Evolutionary conservation across 2,888 invertebrate species (phyloP).

Genomic region (Cotesia congregata): DNA sequence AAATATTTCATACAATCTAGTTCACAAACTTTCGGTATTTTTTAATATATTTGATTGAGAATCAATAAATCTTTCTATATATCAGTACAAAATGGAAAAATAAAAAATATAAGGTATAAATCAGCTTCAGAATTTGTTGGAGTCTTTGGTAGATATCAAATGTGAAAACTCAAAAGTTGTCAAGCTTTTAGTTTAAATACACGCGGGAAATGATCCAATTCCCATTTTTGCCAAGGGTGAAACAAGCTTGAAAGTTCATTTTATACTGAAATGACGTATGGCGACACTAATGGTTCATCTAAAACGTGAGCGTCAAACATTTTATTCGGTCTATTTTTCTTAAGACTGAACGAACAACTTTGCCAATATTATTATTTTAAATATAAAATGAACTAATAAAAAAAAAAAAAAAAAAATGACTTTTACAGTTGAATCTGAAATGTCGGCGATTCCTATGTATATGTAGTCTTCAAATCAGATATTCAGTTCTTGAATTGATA

Average conservation of each 20-base stretch:
- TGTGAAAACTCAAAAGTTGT: background rate
- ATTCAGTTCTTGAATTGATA: background rate
- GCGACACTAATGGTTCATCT: conserved; percentile 41
- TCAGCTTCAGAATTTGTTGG: background rate
- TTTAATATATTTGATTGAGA: background rate
- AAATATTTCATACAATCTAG: conserved; percentile 9
- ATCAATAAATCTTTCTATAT: no score
- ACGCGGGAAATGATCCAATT: conserved; percentile 4
- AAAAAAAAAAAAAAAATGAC: background rate
- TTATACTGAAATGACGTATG: conserved; percentile 46
- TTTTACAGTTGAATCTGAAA: background rate
- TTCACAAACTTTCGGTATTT: background rate
- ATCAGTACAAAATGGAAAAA: background rate
- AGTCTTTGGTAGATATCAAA: background rate
- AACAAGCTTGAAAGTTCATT: conserved; percentile 46
- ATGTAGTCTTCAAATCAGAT: background rate
- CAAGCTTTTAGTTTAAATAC: conserved; percentile 5
- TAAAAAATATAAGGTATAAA: background rate
- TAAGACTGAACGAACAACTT: background rate
- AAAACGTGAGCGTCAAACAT: conserved; percentile 47
- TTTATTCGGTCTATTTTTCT: conserved; percentile 3
- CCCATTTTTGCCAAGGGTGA: conserved; percentile 19
- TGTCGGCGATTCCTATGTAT: background rate
- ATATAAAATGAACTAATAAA: background rate
- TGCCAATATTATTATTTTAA: background rate